These are phyloP conservation scores for Forbesichthys papilliferus DNA, from an alignment of 2,113 vertebrate genomes.

Conservation along the genomic window DNA sequence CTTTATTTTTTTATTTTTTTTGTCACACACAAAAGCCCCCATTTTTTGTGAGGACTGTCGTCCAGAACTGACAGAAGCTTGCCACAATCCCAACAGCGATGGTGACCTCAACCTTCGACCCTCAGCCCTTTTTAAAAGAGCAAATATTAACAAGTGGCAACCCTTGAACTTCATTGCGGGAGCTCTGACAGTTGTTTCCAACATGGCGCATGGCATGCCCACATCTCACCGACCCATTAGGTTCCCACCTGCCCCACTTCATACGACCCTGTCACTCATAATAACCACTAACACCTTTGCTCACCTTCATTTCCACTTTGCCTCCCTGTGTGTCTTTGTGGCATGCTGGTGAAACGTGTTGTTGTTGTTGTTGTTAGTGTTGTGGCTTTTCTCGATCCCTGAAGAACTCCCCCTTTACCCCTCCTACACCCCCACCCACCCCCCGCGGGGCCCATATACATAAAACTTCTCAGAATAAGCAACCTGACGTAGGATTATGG, in stretches of 20 bases:
- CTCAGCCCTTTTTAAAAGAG: conserved; percentile 50
- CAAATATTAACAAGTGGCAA: conserved; percentile 44
- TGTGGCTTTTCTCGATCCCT: conserved; percentile 19
- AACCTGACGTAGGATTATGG: conserved; percentile 52
- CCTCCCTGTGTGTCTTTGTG: conserved; percentile 66
- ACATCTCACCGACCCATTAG: conserved; percentile 82
- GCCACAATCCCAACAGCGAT: conserved; percentile 74
- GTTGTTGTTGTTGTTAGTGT: conserved; percentile 30
- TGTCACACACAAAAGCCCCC: conserved; percentile 73
- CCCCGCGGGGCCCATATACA: conserved; percentile 49
- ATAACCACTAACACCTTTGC: conserved; percentile 74
- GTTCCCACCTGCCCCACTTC: conserved; percentile 75
- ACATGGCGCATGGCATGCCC: conserved; percentile 91
- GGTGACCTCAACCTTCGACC: conserved; percentile 62
- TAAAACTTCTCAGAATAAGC: conserved; percentile 55
- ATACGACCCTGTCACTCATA: conserved; percentile 47
- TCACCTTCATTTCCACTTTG: conserved; percentile 53
- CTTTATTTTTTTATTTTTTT: conserved; percentile 39
- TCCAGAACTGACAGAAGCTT: conserved; percentile 85
- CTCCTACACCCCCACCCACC: background rate
- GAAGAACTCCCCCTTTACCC: conserved; percentile 70
- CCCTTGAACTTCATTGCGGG: conserved; percentile 74
- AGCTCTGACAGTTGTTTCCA: conserved; percentile 85
- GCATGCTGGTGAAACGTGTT: conserved; percentile 80
- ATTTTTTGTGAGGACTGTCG: conserved; percentile 83